phyloP scores from a whole-genome alignment of 2,888 invertebrate species.

The Scaptomyza cyrtandrae region DNA sequence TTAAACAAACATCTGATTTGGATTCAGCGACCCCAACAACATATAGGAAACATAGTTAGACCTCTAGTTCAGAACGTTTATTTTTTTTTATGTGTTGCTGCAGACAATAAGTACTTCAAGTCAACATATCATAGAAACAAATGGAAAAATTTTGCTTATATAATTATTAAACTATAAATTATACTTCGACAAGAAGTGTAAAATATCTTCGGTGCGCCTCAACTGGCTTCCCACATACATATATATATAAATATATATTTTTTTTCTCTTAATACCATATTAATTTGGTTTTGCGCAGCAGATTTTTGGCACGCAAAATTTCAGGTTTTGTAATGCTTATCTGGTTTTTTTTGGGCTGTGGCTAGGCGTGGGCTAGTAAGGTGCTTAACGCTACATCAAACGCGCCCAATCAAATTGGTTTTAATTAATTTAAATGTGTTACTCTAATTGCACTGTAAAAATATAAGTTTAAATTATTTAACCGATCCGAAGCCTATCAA shows the following conservation, averaged over 20 bases:
- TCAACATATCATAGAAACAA: too few species aligned
- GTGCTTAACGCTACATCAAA: slow-evolving; percentile 2
- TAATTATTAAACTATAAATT: too few species aligned
- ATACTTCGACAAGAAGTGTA: too few species aligned
- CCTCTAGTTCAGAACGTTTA: too few species aligned
- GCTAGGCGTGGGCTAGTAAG: slow-evolving; percentile 45
- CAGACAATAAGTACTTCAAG: too few species aligned
- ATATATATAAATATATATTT: too few species aligned
- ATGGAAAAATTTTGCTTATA: too few species aligned
- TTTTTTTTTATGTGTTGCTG: too few species aligned
- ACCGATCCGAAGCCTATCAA: slow-evolving; percentile 1
- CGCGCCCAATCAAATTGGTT: slow-evolving; percentile 59
- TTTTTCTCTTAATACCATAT: slow-evolving; percentile 41
- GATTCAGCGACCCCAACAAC: too few species aligned
- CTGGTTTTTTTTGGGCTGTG: slow-evolving; percentile 22
- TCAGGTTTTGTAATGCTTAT: slow-evolving; percentile 58
- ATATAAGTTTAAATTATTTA: slow-evolving; percentile 74
- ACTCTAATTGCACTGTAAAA: slow-evolving; percentile 76
- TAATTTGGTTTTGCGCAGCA: slow-evolving; percentile 39
- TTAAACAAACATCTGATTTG: too few species aligned
- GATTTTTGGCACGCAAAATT: slow-evolving; percentile 60
- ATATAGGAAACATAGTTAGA: too few species aligned
- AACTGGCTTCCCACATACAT: neutral
- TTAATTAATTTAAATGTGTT: slow-evolving; percentile 81
- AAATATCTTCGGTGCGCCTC: neutral